Evolutionary conservation across 2,888 invertebrate species (phyloP).

Genomic region (Thera obeliscata): DNA sequence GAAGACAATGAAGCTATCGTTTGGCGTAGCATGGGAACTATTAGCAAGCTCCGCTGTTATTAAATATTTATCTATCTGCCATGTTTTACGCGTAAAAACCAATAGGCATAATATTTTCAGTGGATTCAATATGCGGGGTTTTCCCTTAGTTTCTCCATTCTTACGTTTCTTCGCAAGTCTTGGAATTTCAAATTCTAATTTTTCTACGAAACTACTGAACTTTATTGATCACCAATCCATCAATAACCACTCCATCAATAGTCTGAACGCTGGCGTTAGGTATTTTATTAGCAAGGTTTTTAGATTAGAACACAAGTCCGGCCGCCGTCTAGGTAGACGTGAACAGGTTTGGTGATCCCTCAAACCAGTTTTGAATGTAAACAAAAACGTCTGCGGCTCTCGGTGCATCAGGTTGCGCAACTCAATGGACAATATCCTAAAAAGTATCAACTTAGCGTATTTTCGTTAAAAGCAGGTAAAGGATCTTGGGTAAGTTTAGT

Average conservation of each 20-base stretch:
- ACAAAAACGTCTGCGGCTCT: slow-evolving; percentile 56
- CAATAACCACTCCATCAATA: no score
- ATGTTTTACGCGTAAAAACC: no score
- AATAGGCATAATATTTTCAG: not conserved
- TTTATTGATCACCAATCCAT: no score
- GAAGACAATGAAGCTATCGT: slow-evolving; percentile 50
- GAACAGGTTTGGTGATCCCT: slow-evolving; percentile 63
- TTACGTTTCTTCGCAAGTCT: not conserved
- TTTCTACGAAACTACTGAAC: no score
- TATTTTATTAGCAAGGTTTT: slow-evolving; percentile 5
- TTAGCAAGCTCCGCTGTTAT: slow-evolving; percentile 21
- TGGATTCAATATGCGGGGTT: not conserved
- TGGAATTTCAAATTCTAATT: not conserved
- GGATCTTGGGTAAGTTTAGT: no score
- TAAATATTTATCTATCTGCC: not conserved
- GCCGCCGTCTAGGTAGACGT: slow-evolving; percentile 33
- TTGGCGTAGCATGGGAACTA: slow-evolving; percentile 46
- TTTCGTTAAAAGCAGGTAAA: not conserved
- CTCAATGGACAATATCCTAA: slow-evolving; percentile 16
- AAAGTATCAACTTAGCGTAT: slow-evolving; percentile 4
- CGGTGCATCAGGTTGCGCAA: slow-evolving; percentile 30
- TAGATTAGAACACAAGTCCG: slow-evolving; percentile 24
- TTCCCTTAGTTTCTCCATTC: not conserved
- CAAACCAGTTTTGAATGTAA: slow-evolving; percentile 71
- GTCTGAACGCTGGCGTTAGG: not conserved